phyloP scores from a whole-genome alignment of 2,888 invertebrate species.

The Junonia oenone region DNA sequence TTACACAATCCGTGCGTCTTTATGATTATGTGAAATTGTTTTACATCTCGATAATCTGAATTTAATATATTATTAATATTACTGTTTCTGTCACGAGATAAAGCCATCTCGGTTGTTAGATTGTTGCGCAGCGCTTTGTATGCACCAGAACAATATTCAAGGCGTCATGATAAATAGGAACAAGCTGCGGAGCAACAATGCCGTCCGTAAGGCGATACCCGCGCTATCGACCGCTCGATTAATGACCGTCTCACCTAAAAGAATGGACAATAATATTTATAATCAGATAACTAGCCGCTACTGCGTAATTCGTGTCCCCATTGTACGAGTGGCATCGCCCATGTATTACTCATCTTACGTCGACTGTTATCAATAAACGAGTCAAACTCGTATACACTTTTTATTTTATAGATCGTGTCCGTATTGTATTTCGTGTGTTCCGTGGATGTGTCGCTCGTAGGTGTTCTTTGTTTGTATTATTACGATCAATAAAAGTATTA shows the following conservation, averaged over 20 bases:
- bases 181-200: constrained; percentile 73
- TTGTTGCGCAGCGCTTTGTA: constrained; percentile 53
- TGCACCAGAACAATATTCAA: constrained; percentile 69
- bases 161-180: constrained; percentile 76
- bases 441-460: constrained; percentile 44
- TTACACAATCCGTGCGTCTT: not conserved
- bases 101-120: constrained; percentile 52
- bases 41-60: constrained; percentile 37
- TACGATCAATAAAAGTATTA: constrained; percentile 31
- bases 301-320: constrained; percentile 74
- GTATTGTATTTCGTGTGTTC: constrained; percentile 55
- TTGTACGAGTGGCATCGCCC: constrained; percentile 56
- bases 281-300: constrained; percentile 76
- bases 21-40: not conserved
- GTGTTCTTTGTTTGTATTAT: constrained; percentile 38
- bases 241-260: constrained; percentile 77
- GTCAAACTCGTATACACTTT: constrained; percentile 42
- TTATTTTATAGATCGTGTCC: constrained; percentile 55
- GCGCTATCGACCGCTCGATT: constrained; percentile 73
- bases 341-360: constrained; percentile 69
- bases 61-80: constrained; percentile 62
- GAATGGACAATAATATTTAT: constrained; percentile 78
- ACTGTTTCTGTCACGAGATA: constrained; percentile 64
- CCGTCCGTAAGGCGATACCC: constrained; percentile 72
- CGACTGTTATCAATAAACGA: constrained; percentile 55